Base-by-base conservation (phyloP, 1,140 invertebrate species). In the Drosophila mauritiana region DNA sequence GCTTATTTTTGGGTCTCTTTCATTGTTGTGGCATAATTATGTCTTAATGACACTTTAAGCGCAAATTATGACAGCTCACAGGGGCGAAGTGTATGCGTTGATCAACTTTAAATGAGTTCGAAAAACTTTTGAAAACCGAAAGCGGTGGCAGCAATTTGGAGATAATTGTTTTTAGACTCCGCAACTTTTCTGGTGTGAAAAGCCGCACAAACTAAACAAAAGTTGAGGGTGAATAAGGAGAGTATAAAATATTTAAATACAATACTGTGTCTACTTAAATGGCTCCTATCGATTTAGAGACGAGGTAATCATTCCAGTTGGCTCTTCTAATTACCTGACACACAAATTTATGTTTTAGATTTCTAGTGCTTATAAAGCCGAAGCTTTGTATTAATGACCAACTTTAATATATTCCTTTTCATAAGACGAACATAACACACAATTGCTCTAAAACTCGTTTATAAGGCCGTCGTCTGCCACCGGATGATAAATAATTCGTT, bases 21-120 rank as follows among this genome's bases (percentile, higher is more conserved):
- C 64, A 81, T 81, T 80, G 73, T 56, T 72, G 68, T 73, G 73
- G 52, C 43, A 42, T 78, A 78, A 82, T 82, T 82, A 82, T 68
- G 61, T 82, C 82, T 76, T 80, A 76, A 80, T 58, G 57, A 59
- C 78, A 80, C 63, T 70, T 80, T 80, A 27, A 58, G 57, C 78
- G 57, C 54, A 42, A 80, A 63, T 70, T 75, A 52, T 80, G 63
- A 70, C 57, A 52, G 61, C 31, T 68, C 48, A 34, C 48, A 15
- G 55, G 20, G 46, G 22, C 6, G 25, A 51, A 17, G 39, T 15
- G 20, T 51, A 45, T 53, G 27, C 40, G 39, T 42, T 75, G 72
- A 76, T 76, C 61, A 76, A 76, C 73, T 67, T 67, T 61, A 76
- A 76, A 76, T 57, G 40, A 76, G 72, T 76, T 76, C 7, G 20